Base-by-base conservation (phyloP, 2,888 invertebrate species). In the Eucriotettix oculatus region DNA sequence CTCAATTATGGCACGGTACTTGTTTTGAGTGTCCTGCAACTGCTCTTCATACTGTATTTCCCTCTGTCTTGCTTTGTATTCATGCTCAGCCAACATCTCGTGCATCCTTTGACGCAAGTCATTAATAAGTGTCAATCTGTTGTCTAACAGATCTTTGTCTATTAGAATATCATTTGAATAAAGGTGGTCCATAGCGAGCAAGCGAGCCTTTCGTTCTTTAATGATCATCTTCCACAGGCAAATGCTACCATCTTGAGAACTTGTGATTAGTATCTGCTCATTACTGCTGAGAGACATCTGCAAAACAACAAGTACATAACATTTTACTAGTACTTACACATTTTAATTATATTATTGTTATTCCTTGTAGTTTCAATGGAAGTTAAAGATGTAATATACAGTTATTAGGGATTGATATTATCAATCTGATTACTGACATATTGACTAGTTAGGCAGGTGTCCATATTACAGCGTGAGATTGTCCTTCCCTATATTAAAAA, bases 71-170 rank as follows among this genome's bases (percentile, higher is more conserved):
- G 90, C 77, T 71, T 92, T 90, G 70, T 93, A 94, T 0, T 86
- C 83, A 69, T 90, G 90, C 71, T 95, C 94, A 14, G 88, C 87
- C 69, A 90, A 87, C 66, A 93, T 76, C 71, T 96, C 93, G 65
- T 85, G 84, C 70, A 94, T 82, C 57, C 91, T 79, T 29, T 84
- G 80, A 65, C 82, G 83, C 41, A 87, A 71, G 62, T 84, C 84
- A 44, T 74, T 72, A 62, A 87, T 87, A 62, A 76, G 77, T 1
- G 79, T 73, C 64, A 88, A 83, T 75, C 92, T 93, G 59, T 90
- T 89, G 66, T 87, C 84, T 43, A 95, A 76, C 68, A 90, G 84
- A 54, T 74, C 76, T 58, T 84, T 86, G 42, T 89, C 85, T 65
- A 94, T 90, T 58, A 94, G 77, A 64, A 93, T 85, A 71, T 94